Evolutionary conservation across 2,113 vertebrate genomes (phyloP), one percentile per base, ranked within the genome.

Genomic region (Phalacrocorax carbo): DNA sequence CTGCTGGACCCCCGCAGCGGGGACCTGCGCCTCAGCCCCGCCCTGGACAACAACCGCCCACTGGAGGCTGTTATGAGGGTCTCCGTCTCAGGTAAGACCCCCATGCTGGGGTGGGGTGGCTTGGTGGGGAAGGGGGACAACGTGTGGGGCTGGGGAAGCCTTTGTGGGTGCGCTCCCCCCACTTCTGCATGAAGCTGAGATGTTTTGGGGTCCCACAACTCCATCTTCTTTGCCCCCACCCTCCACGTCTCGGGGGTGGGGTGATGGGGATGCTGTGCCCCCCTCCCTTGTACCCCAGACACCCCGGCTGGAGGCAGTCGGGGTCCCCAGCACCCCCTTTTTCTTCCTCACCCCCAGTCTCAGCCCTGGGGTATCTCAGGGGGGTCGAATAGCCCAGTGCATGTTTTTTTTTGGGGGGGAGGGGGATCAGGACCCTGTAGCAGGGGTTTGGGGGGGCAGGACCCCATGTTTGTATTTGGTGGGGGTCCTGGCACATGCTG

Each of bases 61-160:
- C 98, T 99, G 97, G 99, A 99, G 97, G 99, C 99, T 14, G 90
- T 99, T 97, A 99, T 99, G 99, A 99, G 97, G 70, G 99, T 99
- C 96, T 98, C 99, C 1, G 99, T 99, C 75, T 99, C 99, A 49
- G 99, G 99, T 99, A 98, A 98, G 98, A 94, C 15, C 15, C 15
- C 58, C 22, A 1, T 2, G 34, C 20, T 8, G 20, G 21, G 32
- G 7, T 7, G 49, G 8, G 14, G 10, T 4, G 4, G 40, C n/a
- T 55, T 68, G 32, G 1, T 62, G n/a, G 1, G 2, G 12, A 9
- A 9, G 8, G 30, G 55, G 30, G 55, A 18, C 3, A 4, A 46
- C 46, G 36, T 1, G 30, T 69, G 49, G 40, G n/a, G 44, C 7
- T 48, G 51, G 10, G 27, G 36, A 40, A 40, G 34, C 11, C 15